Conservation (phyloP, 2,797 vertebrate genomes). For the Lacerta bilineata region DNA sequence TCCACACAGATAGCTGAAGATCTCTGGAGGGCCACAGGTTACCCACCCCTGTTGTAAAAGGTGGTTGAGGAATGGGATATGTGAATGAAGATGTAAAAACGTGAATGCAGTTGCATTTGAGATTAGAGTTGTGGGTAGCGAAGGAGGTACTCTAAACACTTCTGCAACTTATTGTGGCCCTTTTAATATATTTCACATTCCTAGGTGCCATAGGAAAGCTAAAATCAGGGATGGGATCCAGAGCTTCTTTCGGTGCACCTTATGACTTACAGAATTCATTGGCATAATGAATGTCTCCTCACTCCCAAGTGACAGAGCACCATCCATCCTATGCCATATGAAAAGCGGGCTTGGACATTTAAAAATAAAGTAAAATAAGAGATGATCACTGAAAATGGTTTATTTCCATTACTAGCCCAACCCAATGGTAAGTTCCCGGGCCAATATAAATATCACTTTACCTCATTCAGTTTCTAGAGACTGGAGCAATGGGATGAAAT, state of each 20-base stretch:
- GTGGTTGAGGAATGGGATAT: background rate
- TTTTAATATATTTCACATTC: background rate
- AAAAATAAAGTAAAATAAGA: background rate
- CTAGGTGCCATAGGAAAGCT: background rate
- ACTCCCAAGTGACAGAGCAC: too few species aligned
- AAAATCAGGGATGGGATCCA: background rate
- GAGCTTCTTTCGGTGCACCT: background rate
- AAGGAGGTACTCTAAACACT: background rate
- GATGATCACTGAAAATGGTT: background rate
- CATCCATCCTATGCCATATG: background rate
- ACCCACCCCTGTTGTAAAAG: too few species aligned
- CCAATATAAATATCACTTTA: background rate
- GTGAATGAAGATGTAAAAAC: too few species aligned
- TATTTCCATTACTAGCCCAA: background rate
- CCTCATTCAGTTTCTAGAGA: too few species aligned
- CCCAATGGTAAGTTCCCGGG: background rate
- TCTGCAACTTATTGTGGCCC: background rate
- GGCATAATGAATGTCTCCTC: background rate
- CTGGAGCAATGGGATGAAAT: too few species aligned
- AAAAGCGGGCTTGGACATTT: background rate
- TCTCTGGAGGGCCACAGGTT: too few species aligned
- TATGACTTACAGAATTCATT: background rate
- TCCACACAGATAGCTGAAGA: background rate
- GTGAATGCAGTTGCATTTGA: background rate
- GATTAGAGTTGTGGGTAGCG: background rate